These are phyloP conservation scores for Drosophila repleta DNA, from an alignment of 1,140 invertebrate genomes.

Conservation along the genomic window DNA sequence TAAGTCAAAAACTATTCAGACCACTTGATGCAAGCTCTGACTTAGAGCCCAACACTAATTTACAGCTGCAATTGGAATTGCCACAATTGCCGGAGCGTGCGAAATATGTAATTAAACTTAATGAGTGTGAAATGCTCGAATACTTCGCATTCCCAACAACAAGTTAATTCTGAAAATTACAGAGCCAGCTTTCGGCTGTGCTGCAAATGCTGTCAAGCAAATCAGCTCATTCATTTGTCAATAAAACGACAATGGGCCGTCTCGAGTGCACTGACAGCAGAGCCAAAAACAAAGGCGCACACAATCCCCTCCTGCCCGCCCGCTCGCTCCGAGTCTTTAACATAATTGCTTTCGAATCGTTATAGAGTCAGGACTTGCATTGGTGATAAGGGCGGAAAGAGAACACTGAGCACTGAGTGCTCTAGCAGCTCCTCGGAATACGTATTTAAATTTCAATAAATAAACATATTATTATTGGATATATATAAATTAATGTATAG, in stretches of 20 bases:
- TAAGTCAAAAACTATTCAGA: neutral
- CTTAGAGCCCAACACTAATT: neutral
- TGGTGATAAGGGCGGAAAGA: neutral
- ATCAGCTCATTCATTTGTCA: conserved; percentile 78
- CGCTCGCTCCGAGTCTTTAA: neutral
- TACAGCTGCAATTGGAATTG: conserved; percentile 14
- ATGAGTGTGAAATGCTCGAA: conserved; percentile 73
- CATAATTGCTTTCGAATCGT: conserved; percentile 65
- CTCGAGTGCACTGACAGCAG: conserved; percentile 28
- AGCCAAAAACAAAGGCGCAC: conserved; percentile 11
- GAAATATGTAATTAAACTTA: conserved; percentile 78
- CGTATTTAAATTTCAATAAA: neutral
- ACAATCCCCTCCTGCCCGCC: neutral
- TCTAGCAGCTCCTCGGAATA: neutral
- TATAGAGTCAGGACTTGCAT: conserved; percentile 30
- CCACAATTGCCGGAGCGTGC: conserved; percentile 24
- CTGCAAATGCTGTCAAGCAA: conserved; percentile 58
- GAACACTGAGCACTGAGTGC: neutral
- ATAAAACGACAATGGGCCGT: conserved; percentile 66
- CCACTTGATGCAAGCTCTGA: neutral
- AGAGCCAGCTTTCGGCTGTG: conserved; percentile 9
- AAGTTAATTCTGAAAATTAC: conserved; percentile 46
- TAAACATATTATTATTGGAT: neutral
- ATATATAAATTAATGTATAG: too few relatives aligned
- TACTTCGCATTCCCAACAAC: conserved; percentile 40